Evolutionary conservation across 2,888 invertebrate genomes (phyloP).

Genomic region (Dolichomitus sp.): DNA sequence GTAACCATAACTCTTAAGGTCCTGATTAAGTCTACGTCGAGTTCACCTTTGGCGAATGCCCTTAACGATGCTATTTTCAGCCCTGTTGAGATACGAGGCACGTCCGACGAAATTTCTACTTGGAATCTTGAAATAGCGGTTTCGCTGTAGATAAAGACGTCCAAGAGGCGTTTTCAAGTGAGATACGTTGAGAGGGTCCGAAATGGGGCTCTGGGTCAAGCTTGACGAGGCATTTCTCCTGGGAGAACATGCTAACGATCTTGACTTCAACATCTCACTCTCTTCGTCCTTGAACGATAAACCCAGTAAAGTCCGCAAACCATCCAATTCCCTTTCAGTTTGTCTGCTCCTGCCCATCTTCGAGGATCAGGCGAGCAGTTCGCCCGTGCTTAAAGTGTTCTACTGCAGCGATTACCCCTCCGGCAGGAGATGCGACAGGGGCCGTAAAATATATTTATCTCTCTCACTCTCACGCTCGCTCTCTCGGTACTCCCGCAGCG

Average conservation of each 20-base stretch:
- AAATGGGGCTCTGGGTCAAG: conserved; percentile 54
- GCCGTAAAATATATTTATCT: conserved; percentile 39
- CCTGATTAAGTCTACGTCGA: background rate
- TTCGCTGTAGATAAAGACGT: conserved; percentile 18
- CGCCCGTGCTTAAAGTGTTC: conserved; percentile 37
- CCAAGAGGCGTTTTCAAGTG: conserved; percentile 11
- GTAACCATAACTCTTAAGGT: background rate
- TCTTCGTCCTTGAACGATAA: conserved; percentile 60
- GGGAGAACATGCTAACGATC: conserved; percentile 38
- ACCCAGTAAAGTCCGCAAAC: conserved; percentile 24
- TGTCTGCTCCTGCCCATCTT: conserved; percentile 18
- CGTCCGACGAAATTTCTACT: background rate
- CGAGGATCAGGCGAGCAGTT: conserved; percentile 11
- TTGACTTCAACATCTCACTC: conserved; percentile 55
- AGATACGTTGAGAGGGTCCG: conserved; percentile 8
- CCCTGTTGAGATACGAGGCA: background rate
- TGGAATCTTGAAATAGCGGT: background rate
- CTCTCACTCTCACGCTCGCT: conserved; percentile 9
- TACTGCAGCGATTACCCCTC: conserved; percentile 51
- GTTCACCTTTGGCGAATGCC: background rate
- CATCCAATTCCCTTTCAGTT: conserved; percentile 25
- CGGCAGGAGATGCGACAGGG: conserved; percentile 31
- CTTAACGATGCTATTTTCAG: background rate
- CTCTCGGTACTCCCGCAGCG: conserved; percentile 22
- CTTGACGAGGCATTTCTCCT: conserved; percentile 8